A percentile compares a stretch with the other conserved stretches of the same genome.
phyloP scores from a whole-genome alignment of 2,888 invertebrate genomes.

The Sussaba pulchella region DNA sequence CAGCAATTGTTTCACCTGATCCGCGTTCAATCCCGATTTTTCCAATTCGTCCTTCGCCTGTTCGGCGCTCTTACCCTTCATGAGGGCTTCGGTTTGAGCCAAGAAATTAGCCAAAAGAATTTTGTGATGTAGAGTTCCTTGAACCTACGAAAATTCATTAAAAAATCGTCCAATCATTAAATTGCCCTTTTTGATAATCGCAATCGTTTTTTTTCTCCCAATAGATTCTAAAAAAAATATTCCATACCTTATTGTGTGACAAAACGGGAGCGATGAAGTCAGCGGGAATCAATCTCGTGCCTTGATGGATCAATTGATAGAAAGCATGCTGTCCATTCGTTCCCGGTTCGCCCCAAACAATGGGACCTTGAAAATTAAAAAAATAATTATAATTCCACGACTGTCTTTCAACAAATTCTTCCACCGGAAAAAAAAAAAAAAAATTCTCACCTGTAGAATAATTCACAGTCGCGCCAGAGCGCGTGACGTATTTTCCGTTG shows the following conservation, averaged over 20 bases:
- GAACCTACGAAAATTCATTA: slow-evolving; percentile 80
- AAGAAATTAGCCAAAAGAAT: slow-evolving; percentile 98
- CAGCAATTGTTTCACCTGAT: slow-evolving; percentile 91
- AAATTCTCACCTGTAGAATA: slow-evolving; percentile 84
- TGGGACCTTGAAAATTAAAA: slow-evolving; percentile 77
- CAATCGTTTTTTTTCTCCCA: no score
- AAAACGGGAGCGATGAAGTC: slow-evolving; percentile 98
- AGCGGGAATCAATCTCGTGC: slow-evolving; percentile 95
- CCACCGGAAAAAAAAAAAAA: not conserved
- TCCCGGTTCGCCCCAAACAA: slow-evolving; percentile 98
- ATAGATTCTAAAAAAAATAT: no score
- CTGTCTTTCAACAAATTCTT: not conserved
- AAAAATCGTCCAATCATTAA: no score
- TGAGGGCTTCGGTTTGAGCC: slow-evolving; percentile 99
- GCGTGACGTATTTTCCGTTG: slow-evolving; percentile 97
- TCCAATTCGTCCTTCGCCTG: slow-evolving; percentile 93
- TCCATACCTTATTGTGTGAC: slow-evolving; percentile 90
- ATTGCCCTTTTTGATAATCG: no score
- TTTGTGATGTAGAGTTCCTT: slow-evolving; percentile 94
- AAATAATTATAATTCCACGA: not conserved
- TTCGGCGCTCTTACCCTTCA: slow-evolving; percentile 90
- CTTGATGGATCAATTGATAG: slow-evolving; percentile 99
- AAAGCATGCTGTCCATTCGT: slow-evolving; percentile 99
- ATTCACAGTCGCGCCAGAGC: slow-evolving; percentile 87
- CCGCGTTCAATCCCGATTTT: slow-evolving; percentile 91